Conservation (phyloP, 2,888 invertebrate species). For the Tigriopus californicus region DNA sequence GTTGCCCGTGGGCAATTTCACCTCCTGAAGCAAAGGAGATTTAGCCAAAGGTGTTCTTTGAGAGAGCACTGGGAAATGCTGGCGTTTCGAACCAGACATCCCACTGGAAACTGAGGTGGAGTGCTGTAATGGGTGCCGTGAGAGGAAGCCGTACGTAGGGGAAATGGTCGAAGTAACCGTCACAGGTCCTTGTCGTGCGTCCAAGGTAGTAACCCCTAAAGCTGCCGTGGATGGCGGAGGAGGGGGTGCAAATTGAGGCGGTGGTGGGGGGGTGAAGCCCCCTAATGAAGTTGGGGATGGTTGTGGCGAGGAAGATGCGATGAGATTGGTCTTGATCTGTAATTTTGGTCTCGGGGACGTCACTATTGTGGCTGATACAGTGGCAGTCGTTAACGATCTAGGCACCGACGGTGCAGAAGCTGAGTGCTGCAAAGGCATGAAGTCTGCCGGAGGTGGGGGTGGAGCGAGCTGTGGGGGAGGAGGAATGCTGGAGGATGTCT, state of each 20-base stretch:
- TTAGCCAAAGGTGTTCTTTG: no score
- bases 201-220: neutral
- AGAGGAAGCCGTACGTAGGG: no score
- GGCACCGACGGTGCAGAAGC: constrained; percentile 11
- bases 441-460: neutral
- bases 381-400: neutral
- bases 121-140: neutral
- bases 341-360: constrained; percentile 2
- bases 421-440: constrained; percentile 10
- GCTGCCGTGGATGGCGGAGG: constrained; percentile 1
- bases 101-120: neutral
- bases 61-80: no score
- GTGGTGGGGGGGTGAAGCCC: constrained; percentile 15
- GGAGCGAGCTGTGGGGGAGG: neutral
- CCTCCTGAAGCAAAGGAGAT: no score
- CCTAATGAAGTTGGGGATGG: neutral
- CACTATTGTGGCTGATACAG: neutral
- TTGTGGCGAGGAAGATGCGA: neutral
- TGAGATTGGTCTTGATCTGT: neutral
- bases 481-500: neutral
- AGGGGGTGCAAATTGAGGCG: constrained; percentile 15
- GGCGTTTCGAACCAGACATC: no score
- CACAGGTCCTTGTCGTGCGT: no score
- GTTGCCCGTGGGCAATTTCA: neutral
- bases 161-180: no score